Percentiles rank a stretch among this genome's conserved stretches.
Evolutionary conservation across 2,113 vertebrate species (phyloP).

Genomic region (Catharus minimus): DNA sequence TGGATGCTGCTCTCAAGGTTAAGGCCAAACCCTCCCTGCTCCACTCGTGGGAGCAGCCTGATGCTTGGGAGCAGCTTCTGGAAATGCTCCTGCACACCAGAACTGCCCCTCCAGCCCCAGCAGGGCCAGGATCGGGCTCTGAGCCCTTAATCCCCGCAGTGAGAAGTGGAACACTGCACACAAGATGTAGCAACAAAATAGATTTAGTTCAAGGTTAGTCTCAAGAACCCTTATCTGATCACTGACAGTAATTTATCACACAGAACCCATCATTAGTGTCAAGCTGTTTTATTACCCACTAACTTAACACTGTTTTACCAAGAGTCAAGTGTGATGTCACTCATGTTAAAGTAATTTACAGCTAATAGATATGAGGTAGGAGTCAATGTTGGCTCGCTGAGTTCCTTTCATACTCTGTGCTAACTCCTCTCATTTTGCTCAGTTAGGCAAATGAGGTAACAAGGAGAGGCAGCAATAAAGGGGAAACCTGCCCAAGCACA

Average conservation of each 20-base stretch:
- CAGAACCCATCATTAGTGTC: constrained; percentile 71
- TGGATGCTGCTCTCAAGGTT: background rate
- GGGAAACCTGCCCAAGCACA: background rate
- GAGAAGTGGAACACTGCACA: constrained; percentile 9
- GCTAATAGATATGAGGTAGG: constrained; percentile 52
- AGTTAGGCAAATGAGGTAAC: background rate
- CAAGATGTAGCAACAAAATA: constrained; percentile 53
- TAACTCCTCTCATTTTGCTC: constrained; percentile 26
- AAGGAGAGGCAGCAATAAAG: background rate
- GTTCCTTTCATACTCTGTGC: constrained; percentile 2
- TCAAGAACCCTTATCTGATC: constrained; percentile 70
- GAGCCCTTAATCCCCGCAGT: constrained; percentile 28
- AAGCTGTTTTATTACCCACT: constrained; percentile 71
- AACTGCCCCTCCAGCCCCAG: background rate
- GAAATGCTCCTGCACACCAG: constrained; percentile 3
- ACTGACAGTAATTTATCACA: constrained; percentile 68
- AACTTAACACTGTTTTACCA: constrained; percentile 72
- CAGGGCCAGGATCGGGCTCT: background rate
- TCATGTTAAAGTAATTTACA: constrained; percentile 69
- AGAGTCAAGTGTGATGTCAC: constrained; percentile 72
- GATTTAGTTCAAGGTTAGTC: constrained; percentile 69
- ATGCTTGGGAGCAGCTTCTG: constrained; percentile 34
- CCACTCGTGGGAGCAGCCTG: constrained; percentile 9
- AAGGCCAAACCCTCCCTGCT: background rate
- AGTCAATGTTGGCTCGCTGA: constrained; percentile 26